A percentile compares a stretch with the other conserved stretches of the same genome.
Evolutionary conservation across 2,797 vertebrate genomes (phyloP).

Genomic region (Etheostoma nigrum): DNA sequence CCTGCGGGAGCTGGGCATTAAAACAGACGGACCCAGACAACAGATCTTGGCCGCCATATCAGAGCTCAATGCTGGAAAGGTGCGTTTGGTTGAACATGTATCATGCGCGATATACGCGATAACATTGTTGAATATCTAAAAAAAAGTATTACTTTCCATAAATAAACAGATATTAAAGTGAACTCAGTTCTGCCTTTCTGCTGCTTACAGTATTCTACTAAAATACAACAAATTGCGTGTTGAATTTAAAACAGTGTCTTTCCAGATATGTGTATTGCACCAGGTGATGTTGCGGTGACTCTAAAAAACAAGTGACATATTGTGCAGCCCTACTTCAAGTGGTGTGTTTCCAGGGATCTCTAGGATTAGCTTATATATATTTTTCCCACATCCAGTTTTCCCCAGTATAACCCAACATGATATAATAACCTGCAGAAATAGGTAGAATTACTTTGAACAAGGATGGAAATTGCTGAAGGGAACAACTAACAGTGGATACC

Average conservation of each 20-base stretch:
- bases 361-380: neutral
- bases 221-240: no score
- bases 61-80: conserved; percentile 99
- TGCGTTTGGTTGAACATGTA: conserved; percentile 57
- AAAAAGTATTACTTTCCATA: no score
- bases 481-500: neutral
- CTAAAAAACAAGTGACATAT: no score
- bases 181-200: no score
- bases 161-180: no score
- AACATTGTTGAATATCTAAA: no score
- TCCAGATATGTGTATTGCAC: no score
- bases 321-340: neutral
- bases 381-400: conserved; percentile 15
- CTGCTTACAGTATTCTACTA: no score
- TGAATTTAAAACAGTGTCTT: no score
- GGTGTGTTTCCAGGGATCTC: conserved; percentile 8
- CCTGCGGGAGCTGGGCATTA: conserved; percentile 96
- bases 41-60: conserved; percentile 98
- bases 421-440: neutral
- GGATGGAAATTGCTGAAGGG: conserved; percentile 9
- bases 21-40: conserved; percentile 96
- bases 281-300: no score
- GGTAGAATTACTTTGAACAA: neutral
- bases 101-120: neutral
- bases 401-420: neutral